Conservation (phyloP, 2,888 invertebrate species). For the Pyrrhosoma nymphula region DNA sequence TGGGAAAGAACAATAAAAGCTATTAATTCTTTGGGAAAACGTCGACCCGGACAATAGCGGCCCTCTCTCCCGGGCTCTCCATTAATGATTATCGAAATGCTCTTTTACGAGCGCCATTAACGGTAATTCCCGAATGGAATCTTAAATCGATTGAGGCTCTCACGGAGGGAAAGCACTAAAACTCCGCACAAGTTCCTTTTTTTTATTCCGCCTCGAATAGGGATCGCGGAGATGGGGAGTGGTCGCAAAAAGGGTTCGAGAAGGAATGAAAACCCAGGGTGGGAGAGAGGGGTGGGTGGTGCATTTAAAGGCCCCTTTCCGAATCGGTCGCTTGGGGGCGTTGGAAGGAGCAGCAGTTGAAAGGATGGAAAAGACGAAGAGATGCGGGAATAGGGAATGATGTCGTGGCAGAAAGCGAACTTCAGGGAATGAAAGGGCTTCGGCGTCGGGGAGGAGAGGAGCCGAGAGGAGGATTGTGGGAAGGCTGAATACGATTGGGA, state of each 20-base stretch:
- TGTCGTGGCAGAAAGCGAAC: slow-evolving; percentile 41
- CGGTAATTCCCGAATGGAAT: slow-evolving; percentile 45
- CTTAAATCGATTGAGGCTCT: slow-evolving; percentile 59
- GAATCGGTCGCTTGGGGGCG: slow-evolving; percentile 8
- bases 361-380: not conserved
- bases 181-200: slow-evolving; percentile 15
- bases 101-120: slow-evolving; percentile 14
- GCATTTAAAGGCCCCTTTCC: not conserved
- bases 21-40: not conserved
- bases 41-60: slow-evolving; percentile 20
- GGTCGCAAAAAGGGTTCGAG: not conserved
- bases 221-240: not conserved
- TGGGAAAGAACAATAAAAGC: slow-evolving; percentile 22
- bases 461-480: slow-evolving; percentile 7
- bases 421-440: slow-evolving; percentile 32
- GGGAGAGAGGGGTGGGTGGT: not conserved
- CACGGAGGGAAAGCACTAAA: slow-evolving; percentile 21
- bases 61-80: not conserved
- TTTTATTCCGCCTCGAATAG: not conserved
- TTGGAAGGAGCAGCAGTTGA: not conserved
- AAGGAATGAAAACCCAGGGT: not conserved
- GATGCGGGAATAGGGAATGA: not conserved
- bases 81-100: slow-evolving; percentile 23
- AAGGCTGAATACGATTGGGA: not conserved
- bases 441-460: not conserved